Evolutionary conservation across 2,113 vertebrate species (phyloP).

Genomic region (Cyanoderma ruficeps): DNA sequence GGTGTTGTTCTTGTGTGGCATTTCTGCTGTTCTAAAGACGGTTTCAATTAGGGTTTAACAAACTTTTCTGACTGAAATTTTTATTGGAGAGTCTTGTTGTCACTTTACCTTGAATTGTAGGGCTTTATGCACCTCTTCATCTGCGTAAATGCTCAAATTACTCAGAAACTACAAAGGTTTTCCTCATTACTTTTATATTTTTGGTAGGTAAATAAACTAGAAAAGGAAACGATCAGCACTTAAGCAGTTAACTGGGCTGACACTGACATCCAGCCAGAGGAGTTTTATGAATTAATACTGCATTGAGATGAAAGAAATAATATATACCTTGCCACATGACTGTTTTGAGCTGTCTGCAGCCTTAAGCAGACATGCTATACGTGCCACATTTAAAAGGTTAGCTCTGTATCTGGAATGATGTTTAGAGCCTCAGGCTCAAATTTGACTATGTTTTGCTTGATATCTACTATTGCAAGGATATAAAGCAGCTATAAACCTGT

Average conservation of each 20-base stretch:
- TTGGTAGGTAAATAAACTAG: not conserved
- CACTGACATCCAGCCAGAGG: not conserved
- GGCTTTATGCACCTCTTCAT: not conserved
- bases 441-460: slow-evolving; percentile 32
- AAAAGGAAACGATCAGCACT: not conserved
- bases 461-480: not conserved
- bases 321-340: not conserved
- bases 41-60: not conserved
- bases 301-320: not conserved
- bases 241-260: not conserved
- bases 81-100: not conserved
- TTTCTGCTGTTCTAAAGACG: not conserved
- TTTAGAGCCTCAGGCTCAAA: slow-evolving; percentile 1
- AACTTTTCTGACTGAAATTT: not conserved
- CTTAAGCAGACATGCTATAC: not conserved
- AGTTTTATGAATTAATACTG: not conserved
- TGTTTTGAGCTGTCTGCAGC: slow-evolving; percentile 11
- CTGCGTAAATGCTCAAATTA: not conserved
- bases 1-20: not conserved
- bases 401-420: not conserved
- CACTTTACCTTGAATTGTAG: not conserved
- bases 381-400: slow-evolving; percentile 35
- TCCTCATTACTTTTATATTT: not conserved
- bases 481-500: slow-evolving; percentile 23
- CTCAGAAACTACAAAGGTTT: not conserved